These are phyloP conservation scores for Ochlodes sylvanus DNA, from an alignment of 2,888 invertebrate genomes.

Conservation along the genomic window DNA sequence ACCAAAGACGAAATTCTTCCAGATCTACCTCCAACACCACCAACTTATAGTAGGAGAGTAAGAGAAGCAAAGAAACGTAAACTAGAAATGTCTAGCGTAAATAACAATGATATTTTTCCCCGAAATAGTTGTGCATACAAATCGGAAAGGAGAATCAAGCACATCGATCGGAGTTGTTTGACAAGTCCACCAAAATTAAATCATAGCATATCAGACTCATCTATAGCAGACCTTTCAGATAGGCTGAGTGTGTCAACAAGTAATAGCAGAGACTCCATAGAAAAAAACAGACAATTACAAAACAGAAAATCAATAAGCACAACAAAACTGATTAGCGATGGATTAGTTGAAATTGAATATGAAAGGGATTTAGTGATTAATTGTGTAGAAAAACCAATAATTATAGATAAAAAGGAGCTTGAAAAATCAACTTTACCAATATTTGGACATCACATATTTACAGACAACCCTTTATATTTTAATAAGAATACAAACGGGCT, in stretches of 20 bases:
- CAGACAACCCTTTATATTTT: conserved; percentile 81
- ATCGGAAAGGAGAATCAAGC: conserved; percentile 72
- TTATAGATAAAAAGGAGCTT: conserved; percentile 52
- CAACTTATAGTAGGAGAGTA: conserved; percentile 76
- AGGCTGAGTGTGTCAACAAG: conserved; percentile 62
- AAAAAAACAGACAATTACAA: conserved; percentile 52
- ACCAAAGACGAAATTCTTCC: conserved; percentile 68
- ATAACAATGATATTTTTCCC: conserved; percentile 63
- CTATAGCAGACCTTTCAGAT: conserved; percentile 70
- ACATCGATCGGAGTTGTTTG: conserved; percentile 58
- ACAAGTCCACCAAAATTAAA: conserved; percentile 60
- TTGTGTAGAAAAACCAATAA: conserved; percentile 70
- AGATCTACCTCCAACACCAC: conserved; percentile 73
- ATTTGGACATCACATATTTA: conserved; percentile 77
- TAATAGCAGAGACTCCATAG: conserved; percentile 63
- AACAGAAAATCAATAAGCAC: conserved; percentile 63
- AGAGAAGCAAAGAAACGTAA: conserved; percentile 79
- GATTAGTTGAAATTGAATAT: conserved; percentile 85
- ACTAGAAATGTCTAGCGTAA: conserved; percentile 70
- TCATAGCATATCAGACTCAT: conserved; percentile 75
- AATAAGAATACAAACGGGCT: conserved; percentile 67
- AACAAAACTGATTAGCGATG: conserved; percentile 75
- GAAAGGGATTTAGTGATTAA: conserved; percentile 74
- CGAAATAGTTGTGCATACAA: conserved; percentile 71
- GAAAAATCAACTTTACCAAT: conserved; percentile 79